Conservation (phyloP, 2,888 invertebrate genomes). For the Nomada fabriciana region DNA sequence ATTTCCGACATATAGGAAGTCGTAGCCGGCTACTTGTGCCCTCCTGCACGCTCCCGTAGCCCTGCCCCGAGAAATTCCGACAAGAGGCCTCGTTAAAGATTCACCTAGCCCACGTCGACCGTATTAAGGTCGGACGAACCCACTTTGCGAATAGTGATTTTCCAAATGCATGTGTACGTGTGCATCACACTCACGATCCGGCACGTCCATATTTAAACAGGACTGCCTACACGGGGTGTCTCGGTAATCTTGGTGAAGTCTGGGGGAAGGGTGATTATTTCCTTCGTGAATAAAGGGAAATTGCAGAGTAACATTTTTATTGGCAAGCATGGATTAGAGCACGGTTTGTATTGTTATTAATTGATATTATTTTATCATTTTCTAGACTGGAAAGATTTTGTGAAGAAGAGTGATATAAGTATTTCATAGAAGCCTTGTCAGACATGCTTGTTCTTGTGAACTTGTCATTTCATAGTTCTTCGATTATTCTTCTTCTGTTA, state of each 20-base stretch:
- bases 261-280: too few relatives aligned
- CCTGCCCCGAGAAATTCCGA: conserved; percentile 66
- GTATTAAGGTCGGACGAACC: conserved; percentile 70
- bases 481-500: too few relatives aligned
- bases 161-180: conserved; percentile 50
- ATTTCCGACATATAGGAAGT: conserved; percentile 64
- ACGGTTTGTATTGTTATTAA: too few relatives aligned
- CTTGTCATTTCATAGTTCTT: too few relatives aligned
- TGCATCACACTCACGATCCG: conserved; percentile 17
- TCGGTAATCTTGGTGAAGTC: not conserved
- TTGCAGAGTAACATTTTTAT: too few relatives aligned
- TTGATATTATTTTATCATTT: too few relatives aligned
- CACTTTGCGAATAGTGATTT: conserved; percentile 71
- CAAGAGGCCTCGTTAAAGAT: conserved; percentile 73
- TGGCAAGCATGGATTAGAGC: too few relatives aligned
- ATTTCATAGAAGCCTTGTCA: too few relatives aligned
- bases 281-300: too few relatives aligned
- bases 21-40: conserved; percentile 60
- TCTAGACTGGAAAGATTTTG: too few relatives aligned
- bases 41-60: conserved; percentile 39
- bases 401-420: too few relatives aligned
- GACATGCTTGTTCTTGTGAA: too few relatives aligned
- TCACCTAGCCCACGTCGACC: conserved; percentile 66
- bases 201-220: conserved; percentile 34
- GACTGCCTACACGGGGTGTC: conserved; percentile 8